phyloP scores from a whole-genome alignment of 2,113 vertebrate genomes.

The Rostratula benghalensis region DNA sequence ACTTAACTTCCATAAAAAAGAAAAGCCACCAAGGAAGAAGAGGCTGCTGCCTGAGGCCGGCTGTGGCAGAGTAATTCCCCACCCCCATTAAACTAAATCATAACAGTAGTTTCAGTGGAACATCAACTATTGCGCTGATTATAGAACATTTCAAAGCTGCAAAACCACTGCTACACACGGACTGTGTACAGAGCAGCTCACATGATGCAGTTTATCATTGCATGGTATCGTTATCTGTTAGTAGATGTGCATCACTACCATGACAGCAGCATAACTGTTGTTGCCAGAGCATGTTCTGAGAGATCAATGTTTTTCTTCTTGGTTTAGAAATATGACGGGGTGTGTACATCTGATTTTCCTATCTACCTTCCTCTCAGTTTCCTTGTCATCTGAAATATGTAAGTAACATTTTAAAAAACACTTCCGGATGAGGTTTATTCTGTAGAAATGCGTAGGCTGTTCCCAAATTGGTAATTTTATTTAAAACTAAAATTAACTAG shows the following conservation, averaged over 20 bases:
- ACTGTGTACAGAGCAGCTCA: not conserved
- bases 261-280: not conserved
- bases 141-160: not conserved
- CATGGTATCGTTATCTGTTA: not conserved
- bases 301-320: not conserved
- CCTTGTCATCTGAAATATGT: constrained; percentile 20
- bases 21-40: not conserved
- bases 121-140: not conserved
- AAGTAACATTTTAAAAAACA: constrained; percentile 15
- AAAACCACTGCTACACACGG: not conserved
- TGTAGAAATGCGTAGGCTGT: not conserved
- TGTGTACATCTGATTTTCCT: not conserved
- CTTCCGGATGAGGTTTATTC: not conserved
- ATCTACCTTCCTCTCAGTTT: not conserved
- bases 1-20: not conserved
- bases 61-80: not conserved
- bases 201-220: not conserved
- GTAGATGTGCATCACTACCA: not conserved
- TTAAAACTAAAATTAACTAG: not conserved
- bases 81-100: not conserved
- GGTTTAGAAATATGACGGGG: not conserved
- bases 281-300: not conserved
- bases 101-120: not conserved
- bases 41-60: not conserved
- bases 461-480: not conserved